These are phyloP conservation scores for Mesoligia furuncula DNA, from an alignment of 2,888 invertebrate species.

Conservation along the genomic window DNA sequence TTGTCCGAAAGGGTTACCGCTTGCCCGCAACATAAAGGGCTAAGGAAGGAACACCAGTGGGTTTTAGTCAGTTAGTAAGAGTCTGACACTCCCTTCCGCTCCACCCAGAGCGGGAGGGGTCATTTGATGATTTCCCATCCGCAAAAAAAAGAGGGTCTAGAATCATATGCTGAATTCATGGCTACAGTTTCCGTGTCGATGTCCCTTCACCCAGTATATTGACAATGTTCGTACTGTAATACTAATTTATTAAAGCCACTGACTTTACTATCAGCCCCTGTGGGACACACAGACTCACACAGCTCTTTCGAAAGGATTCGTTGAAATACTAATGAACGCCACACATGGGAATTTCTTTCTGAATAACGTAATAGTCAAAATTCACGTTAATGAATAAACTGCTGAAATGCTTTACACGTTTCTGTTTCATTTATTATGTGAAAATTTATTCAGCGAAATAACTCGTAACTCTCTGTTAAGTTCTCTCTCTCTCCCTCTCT, in stretches of 20 bases:
- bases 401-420: neutral
- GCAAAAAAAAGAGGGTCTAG: no score
- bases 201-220: neutral
- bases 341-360: slow-evolving; percentile 43
- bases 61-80: no score
- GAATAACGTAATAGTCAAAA: slow-evolving; percentile 36
- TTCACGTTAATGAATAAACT: slow-evolving; percentile 36
- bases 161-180: no score
- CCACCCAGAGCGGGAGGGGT: no score
- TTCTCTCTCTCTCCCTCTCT: no score
- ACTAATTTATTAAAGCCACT: slow-evolving; percentile 41
- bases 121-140: no score
- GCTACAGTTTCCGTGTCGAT: no score
- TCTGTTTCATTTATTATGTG: neutral
- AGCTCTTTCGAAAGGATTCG: slow-evolving; percentile 48
- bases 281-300: slow-evolving; percentile 23
- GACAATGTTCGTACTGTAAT: neutral
- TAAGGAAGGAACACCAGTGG: no score
- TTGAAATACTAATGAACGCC: slow-evolving; percentile 47
- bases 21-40: no score
- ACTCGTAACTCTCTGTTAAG: neutral
- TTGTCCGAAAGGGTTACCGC: no score
- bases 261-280: slow-evolving; percentile 36
- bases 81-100: no score
- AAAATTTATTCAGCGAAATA: neutral